Percentiles rank a stretch among this genome's conserved stretches.
Evolutionary conservation across 2,113 vertebrate genomes (phyloP).

Genomic region (Gymnarchus niloticus): DNA sequence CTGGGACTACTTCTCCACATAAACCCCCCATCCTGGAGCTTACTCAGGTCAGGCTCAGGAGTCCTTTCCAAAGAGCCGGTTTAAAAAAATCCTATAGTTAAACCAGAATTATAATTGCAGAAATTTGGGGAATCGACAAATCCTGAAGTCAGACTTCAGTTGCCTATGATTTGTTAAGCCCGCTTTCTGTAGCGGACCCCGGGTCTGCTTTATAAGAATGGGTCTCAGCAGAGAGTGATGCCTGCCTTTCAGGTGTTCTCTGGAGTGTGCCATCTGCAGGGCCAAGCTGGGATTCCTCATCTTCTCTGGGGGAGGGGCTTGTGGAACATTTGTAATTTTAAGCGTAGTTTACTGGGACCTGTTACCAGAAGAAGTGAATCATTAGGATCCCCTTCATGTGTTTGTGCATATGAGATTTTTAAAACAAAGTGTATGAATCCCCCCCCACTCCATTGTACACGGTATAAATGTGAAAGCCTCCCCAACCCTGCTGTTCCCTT

Average conservation of each 20-base stretch:
- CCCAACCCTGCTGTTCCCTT: background rate
- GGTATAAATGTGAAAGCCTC: background rate
- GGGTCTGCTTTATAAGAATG: background rate
- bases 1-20: too few relatives aligned
- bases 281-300: background rate
- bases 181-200: too few relatives aligned
- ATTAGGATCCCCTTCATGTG: background rate
- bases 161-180: too few relatives aligned
- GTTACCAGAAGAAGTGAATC: background rate
- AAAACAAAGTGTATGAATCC: background rate
- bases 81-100: too few relatives aligned
- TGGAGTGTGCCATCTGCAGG: background rate
- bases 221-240: background rate
- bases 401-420: background rate
- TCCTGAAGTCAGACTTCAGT: background rate
- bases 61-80: too few relatives aligned
- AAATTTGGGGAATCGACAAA: too few relatives aligned
- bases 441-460: background rate
- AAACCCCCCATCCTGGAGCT: too few relatives aligned
- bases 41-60: too few relatives aligned
- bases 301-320: background rate
- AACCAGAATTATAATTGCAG: too few relatives aligned
- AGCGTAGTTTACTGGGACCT: background rate
- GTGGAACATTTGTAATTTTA: background rate
- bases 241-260: background rate